These are phyloP conservation scores for Apistogramma diplotaenia DNA, from an alignment of 2,113 vertebrate species.

Conservation along the genomic window DNA sequence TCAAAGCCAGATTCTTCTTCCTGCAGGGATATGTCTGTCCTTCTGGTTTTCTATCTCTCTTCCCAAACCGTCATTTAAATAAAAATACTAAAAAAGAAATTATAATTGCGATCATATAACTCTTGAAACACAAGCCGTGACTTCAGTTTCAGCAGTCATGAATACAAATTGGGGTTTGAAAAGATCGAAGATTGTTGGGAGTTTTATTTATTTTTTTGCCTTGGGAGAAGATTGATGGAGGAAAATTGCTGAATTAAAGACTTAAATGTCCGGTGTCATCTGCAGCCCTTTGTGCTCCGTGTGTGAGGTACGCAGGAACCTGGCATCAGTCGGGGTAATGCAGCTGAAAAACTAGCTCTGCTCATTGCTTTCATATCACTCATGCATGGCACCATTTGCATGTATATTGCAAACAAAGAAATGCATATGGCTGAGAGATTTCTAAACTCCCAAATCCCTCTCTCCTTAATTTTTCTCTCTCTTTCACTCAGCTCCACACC, in stretches of 20 bases:
- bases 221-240: background rate
- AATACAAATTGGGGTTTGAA: slow-evolving; percentile 25
- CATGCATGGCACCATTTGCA: slow-evolving; percentile 64
- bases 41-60: background rate
- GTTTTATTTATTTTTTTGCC: background rate
- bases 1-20: slow-evolving; percentile 32
- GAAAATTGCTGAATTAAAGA: slow-evolving; percentile 23
- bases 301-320: slow-evolving; percentile 27
- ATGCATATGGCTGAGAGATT: slow-evolving; percentile 57
- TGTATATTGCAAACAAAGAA: slow-evolving; percentile 66
- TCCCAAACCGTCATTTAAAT: background rate
- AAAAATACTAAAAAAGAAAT: background rate
- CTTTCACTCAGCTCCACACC: slow-evolving; percentile 24
- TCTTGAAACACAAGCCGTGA: background rate
- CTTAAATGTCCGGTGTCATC: slow-evolving; percentile 35
- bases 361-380: slow-evolving; percentile 52
- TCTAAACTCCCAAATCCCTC: slow-evolving; percentile 48
- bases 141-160: slow-evolving; percentile 5
- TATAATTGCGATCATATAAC: slow-evolving; percentile 15
- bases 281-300: slow-evolving; percentile 25
- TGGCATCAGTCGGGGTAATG: slow-evolving; percentile 51
- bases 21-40: slow-evolving; percentile 9
- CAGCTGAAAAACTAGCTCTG: slow-evolving; percentile 26
- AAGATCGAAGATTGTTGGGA: background rate
- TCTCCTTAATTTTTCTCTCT: slow-evolving; percentile 2